Percentiles rank a stretch among this genome's conserved stretches.
Conservation (phyloP, 2,113 vertebrate genomes). For the Alethe castanea region DNA sequence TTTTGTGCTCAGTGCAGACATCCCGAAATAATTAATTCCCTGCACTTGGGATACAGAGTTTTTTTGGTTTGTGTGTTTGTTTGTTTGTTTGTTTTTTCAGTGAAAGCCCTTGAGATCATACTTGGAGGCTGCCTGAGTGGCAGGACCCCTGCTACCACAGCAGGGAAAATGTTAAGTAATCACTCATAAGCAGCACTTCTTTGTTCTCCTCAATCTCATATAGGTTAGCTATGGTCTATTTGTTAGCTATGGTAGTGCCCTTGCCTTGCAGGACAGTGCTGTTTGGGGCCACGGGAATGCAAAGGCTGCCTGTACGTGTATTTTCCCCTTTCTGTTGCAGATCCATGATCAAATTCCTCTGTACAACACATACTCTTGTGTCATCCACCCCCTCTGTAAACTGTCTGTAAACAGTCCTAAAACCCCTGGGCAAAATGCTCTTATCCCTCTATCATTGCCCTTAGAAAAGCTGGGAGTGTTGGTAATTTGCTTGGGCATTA, state of each 20-base stretch:
- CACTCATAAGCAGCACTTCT: accelerated
- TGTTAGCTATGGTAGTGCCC: neutral
- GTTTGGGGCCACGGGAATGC: neutral
- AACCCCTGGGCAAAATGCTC: neutral
- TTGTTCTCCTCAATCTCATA: accelerated
- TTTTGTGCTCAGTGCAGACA: neutral
- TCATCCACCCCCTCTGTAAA: neutral
- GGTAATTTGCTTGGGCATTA: neutral
- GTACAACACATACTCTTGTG: neutral
- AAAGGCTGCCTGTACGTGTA: neutral
- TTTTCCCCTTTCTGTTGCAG: neutral
- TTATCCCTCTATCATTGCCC: neutral
- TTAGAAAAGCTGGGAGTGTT: neutral
- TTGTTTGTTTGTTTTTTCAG: neutral
- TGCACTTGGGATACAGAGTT: neutral
- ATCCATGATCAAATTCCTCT: neutral
- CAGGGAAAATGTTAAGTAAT: neutral
- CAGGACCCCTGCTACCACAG: neutral
- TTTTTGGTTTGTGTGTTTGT: neutral
- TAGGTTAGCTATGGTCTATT: accelerated
- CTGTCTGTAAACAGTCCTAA: neutral
- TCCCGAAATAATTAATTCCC: neutral
- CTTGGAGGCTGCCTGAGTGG: accelerated
- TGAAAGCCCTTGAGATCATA: neutral
- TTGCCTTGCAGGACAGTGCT: accelerated